Percentiles rank a stretch among this genome's conserved stretches.
These are phyloP conservation scores for Rhagoletis zephyria DNA, from an alignment of 1,140 invertebrate species.

Conservation along the genomic window DNA sequence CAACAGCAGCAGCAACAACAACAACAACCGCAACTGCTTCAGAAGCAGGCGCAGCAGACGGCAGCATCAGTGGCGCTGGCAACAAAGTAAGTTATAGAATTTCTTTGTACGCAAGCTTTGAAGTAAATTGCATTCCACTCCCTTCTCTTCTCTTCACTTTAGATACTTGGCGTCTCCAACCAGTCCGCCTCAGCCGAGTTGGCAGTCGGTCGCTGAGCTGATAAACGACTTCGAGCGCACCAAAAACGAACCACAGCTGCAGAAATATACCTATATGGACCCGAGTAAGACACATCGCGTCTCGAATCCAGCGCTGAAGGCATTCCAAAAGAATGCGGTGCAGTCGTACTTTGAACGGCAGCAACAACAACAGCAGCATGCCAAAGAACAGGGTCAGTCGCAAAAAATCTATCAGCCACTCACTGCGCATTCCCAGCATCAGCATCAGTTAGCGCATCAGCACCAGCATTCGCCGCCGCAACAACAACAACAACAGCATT, in stretches of 20 bases:
- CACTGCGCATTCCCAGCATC: constrained; percentile 5
- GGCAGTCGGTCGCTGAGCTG: constrained; percentile 82
- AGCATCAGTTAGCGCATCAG: constrained; percentile 60
- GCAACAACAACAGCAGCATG: constrained; percentile 67
- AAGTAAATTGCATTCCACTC: background rate
- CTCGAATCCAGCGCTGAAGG: constrained; percentile 85
- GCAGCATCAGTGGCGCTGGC: background rate
- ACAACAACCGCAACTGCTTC: background rate
- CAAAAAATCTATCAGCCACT: constrained; percentile 46
- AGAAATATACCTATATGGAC: constrained; percentile 81
- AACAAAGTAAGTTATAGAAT: constrained; percentile 60
- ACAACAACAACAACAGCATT: constrained; percentile 46
- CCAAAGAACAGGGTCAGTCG: constrained; percentile 56
- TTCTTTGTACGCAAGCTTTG: background rate
- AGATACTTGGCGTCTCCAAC: constrained; percentile 23
- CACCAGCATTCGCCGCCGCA: constrained; percentile 54
- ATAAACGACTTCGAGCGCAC: constrained; percentile 82
- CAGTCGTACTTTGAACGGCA: constrained; percentile 89
- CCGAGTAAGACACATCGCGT: constrained; percentile 84
- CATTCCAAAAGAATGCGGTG: constrained; percentile 89
- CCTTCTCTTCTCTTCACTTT: background rate
- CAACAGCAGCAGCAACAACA: background rate
- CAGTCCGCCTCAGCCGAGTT: constrained; percentile 67
- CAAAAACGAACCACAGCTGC: constrained; percentile 58
- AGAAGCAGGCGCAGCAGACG: background rate